These are phyloP conservation scores for Leptopilina drosophilae DNA, from an alignment of 2,888 invertebrate genomes.

Conservation along the genomic window DNA sequence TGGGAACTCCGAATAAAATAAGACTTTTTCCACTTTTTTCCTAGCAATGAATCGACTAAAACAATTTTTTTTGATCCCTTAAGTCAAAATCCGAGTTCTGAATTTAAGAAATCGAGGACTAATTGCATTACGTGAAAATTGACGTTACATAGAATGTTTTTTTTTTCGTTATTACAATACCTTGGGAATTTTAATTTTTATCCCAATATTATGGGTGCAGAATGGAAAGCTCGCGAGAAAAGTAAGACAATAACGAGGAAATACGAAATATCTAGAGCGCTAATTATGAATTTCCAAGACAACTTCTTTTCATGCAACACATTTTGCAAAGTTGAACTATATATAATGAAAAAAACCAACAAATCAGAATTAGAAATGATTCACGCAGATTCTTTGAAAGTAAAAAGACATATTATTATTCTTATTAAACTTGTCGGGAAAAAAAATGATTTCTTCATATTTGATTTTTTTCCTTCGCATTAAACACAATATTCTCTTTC, in stretches of 20 bases:
- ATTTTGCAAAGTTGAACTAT: not conserved
- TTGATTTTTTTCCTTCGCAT: too few relatives aligned
- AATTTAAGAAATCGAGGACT: conserved; percentile 20
- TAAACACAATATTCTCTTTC: too few relatives aligned
- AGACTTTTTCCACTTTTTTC: too few relatives aligned
- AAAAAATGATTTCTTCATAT: too few relatives aligned
- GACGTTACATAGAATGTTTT: conserved; percentile 18
- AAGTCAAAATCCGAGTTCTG: not conserved
- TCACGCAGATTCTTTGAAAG: not conserved
- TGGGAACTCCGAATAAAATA: too few relatives aligned
- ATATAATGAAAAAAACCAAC: not conserved
- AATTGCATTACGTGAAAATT: conserved; percentile 33
- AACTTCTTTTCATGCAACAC: conserved; percentile 22
- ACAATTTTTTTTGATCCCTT: not conserved
- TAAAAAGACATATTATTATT: too few relatives aligned
- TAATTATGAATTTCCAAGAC: conserved; percentile 50
- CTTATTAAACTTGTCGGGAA: too few relatives aligned
- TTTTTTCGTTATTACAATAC: conserved; percentile 18
- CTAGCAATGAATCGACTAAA: too few relatives aligned
- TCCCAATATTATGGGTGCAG: not conserved
- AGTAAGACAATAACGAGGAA: conserved; percentile 57
- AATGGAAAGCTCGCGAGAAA: conserved; percentile 43
- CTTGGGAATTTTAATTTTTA: conserved; percentile 23
- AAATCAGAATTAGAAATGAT: not conserved
- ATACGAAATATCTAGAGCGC: conserved; percentile 48